Percentiles rank a stretch among this genome's conserved stretches.
Evolutionary conservation across 2,888 invertebrate species (phyloP).

Genomic region (Cryptophagus acutangulus): DNA sequence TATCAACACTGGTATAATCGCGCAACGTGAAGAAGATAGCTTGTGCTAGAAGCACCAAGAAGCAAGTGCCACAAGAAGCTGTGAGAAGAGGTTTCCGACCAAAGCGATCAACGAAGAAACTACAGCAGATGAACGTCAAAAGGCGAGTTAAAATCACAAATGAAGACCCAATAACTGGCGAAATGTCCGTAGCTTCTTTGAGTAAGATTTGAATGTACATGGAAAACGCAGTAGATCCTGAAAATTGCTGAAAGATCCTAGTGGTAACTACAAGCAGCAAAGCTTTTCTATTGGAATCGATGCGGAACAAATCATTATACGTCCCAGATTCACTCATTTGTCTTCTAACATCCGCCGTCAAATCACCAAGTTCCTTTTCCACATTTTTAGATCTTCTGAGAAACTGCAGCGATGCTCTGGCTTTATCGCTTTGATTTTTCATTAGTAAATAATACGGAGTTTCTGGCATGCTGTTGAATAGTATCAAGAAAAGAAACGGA

Average conservation of each 20-base stretch:
- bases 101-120: slow-evolving; percentile 28
- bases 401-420: slow-evolving; percentile 29
- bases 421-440: slow-evolving; percentile 29
- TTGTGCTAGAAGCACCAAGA: slow-evolving; percentile 13
- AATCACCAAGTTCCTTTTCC: slow-evolving; percentile 29
- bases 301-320: slow-evolving; percentile 34
- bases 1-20: slow-evolving; percentile 25
- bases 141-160: slow-evolving; percentile 18
- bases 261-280: slow-evolving; percentile 28
- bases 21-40: slow-evolving; percentile 38
- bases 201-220: slow-evolving; percentile 33
- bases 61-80: slow-evolving; percentile 26
- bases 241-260: slow-evolving; percentile 36
- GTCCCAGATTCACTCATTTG: slow-evolving; percentile 36
- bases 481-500: slow-evolving; percentile 29
- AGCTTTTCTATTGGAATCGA: slow-evolving; percentile 36
- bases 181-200: slow-evolving; percentile 13
- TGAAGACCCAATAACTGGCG: slow-evolving; percentile 16
- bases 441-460: slow-evolving; percentile 39
- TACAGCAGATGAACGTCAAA: slow-evolving; percentile 22
- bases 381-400: slow-evolving; percentile 33
- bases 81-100: slow-evolving; percentile 32
- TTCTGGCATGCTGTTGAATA: slow-evolving; percentile 37
- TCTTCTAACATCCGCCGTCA: slow-evolving; percentile 33
- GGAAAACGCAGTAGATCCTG: slow-evolving; percentile 34